Conservation (phyloP, 2,888 invertebrate species). For the Torymus texanus region DNA sequence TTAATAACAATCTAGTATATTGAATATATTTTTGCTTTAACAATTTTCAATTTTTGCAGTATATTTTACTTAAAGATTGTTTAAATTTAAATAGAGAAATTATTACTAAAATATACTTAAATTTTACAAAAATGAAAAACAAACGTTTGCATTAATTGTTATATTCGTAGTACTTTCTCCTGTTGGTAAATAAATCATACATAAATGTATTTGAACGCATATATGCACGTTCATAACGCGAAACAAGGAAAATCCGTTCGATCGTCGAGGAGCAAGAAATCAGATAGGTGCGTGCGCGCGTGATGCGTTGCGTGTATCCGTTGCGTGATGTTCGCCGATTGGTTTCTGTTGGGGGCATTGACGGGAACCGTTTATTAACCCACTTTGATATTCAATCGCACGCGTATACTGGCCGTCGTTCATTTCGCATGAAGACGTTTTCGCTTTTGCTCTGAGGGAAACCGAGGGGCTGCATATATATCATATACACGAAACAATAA, state of each 20-base stretch:
- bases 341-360: slow-evolving; percentile 68
- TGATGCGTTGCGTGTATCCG: slow-evolving; percentile 62
- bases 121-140: no score
- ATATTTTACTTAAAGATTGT: no score
- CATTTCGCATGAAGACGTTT: slow-evolving; percentile 64
- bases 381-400: slow-evolving; percentile 66
- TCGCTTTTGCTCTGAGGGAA: slow-evolving; percentile 19
- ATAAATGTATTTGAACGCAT: no score
- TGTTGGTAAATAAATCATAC: no score
- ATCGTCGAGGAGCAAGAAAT: slow-evolving; percentile 46
- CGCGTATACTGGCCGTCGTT: slow-evolving; percentile 24
- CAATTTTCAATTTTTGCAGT: no score
- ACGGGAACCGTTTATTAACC: slow-evolving; percentile 71
- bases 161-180: no score
- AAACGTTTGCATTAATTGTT: no score
- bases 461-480: not conserved
- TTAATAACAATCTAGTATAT: no score
- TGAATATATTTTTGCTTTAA: no score
- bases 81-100: no score
- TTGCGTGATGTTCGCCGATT: slow-evolving; percentile 66
- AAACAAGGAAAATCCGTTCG: not conserved
- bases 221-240: not conserved
- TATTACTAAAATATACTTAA: no score
- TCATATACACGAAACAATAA: not conserved
- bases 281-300: slow-evolving; percentile 62